phyloP scores from a whole-genome alignment of 2,113 vertebrate genomes.

The Ia io region DNA sequence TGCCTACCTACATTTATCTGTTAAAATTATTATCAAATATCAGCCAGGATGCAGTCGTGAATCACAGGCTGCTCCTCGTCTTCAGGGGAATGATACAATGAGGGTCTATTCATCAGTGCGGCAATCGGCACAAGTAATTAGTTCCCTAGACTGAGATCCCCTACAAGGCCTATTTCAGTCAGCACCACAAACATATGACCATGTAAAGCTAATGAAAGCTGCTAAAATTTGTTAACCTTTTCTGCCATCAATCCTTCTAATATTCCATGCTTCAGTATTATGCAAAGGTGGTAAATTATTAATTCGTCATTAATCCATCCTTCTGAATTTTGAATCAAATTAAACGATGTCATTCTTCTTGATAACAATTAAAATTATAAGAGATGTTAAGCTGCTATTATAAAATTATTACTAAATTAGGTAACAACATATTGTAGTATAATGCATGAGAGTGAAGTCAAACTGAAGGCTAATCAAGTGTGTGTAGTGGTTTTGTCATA shows the following conservation, averaged over 20 bases:
- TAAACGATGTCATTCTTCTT: constrained; percentile 88
- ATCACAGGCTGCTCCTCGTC: constrained; percentile 87
- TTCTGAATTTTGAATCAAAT: constrained; percentile 85
- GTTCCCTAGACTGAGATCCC: constrained; percentile 87
- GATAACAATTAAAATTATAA: constrained; percentile 93
- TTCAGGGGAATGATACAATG: constrained; percentile 91
- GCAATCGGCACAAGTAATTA: constrained; percentile 94
- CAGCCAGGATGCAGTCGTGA: constrained; percentile 88
- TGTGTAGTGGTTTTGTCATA: constrained; percentile 14
- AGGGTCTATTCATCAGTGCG: constrained; percentile 93
- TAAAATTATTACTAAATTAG: constrained; percentile 77
- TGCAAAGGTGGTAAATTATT: constrained; percentile 96
- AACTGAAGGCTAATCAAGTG: constrained; percentile 40
- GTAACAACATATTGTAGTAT: constrained; percentile 48
- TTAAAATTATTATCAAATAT: constrained; percentile 98
- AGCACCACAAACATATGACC: constrained; percentile 87
- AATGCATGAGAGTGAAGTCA: constrained; percentile 42
- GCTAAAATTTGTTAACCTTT: constrained; percentile 89
- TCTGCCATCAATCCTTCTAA: constrained; percentile 86
- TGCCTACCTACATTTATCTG: constrained; percentile 95
- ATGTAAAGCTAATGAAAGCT: constrained; percentile 90
- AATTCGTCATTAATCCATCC: constrained; percentile 90
- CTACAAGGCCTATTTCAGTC: constrained; percentile 90
- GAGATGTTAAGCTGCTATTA: constrained; percentile 70
- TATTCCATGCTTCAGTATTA: constrained; percentile 83